phyloP scores from a whole-genome alignment of 1,140 invertebrate species.

The Melitaea cinxia region DNA sequence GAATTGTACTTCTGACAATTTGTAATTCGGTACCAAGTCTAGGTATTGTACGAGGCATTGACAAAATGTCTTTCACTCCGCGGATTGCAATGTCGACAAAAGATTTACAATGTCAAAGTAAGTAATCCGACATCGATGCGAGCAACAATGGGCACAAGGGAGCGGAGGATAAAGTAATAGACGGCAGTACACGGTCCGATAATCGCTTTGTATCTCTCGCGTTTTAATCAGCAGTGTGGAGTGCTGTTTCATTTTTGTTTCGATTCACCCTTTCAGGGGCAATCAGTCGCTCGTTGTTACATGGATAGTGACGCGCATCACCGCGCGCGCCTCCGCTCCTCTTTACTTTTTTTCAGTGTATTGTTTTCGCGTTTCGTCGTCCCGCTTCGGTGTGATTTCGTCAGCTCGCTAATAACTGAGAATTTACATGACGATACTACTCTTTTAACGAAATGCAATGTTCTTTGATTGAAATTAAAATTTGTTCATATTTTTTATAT shows the following conservation, averaged over 20 bases:
- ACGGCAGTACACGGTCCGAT: constrained; percentile 65
- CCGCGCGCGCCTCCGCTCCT: constrained; percentile 44
- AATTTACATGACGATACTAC: not conserved
- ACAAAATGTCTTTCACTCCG: constrained; percentile 29
- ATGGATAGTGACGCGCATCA: constrained; percentile 60
- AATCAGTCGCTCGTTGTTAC: constrained; percentile 69
- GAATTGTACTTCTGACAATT: constrained; percentile 28
- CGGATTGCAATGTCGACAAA: constrained; percentile 38
- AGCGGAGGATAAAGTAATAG: constrained; percentile 57
- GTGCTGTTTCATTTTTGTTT: constrained; percentile 58
- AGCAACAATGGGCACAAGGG: constrained; percentile 45
- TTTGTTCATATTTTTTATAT: too few relatives aligned
- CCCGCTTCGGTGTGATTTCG: constrained; percentile 18
- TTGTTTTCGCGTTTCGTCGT: constrained; percentile 38
- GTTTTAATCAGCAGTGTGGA: constrained; percentile 72
- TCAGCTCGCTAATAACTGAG: constrained; percentile 12
- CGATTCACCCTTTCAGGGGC: constrained; percentile 66
- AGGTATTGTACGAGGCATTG: constrained; percentile 23
- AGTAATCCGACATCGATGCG: constrained; percentile 54
- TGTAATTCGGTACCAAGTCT: constrained; percentile 22
- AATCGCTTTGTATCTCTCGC: constrained; percentile 72
- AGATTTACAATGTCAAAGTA: constrained; percentile 48
- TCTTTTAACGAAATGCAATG: not conserved
- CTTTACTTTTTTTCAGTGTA: constrained; percentile 49
- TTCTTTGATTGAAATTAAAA: not conserved